phyloP scores from a whole-genome alignment of 1,140 invertebrate species.

The Ephestia elutella region DNA sequence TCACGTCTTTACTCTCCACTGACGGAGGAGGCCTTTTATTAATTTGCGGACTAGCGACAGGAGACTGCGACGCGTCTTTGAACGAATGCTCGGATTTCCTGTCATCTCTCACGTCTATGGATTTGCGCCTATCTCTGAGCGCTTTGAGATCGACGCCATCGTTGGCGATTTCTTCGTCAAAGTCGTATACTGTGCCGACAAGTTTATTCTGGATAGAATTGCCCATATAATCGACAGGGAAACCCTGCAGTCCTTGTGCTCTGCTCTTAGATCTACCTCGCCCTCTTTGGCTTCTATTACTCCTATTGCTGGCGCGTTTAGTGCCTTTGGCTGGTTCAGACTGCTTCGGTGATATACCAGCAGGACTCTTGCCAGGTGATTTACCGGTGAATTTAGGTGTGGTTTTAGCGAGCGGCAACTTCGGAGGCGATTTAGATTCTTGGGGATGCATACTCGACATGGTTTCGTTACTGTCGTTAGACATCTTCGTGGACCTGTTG shows the following conservation, averaged over 20 bases:
- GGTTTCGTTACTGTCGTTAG: conserved; percentile 52
- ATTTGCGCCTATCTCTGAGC: conserved; percentile 86
- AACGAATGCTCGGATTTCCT: conserved; percentile 75
- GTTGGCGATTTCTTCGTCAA: conserved; percentile 87
- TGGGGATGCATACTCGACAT: conserved; percentile 69
- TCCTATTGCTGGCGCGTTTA: conserved; percentile 73
- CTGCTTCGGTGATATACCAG: conserved; percentile 83
- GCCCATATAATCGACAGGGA: conserved; percentile 53
- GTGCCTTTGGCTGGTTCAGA: conserved; percentile 54
- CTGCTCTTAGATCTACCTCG: conserved; percentile 83
- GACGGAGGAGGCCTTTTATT: conserved; percentile 40
- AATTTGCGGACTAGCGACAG: conserved; percentile 70
- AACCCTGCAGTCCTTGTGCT: conserved; percentile 64
- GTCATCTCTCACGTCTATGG: conserved; percentile 80
- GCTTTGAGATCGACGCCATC: conserved; percentile 86
- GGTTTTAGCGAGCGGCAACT: conserved; percentile 74
- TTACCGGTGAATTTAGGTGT: conserved; percentile 79
- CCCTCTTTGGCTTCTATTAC: conserved; percentile 74
- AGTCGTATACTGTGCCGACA: conserved; percentile 90
- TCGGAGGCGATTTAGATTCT: conserved; percentile 72
- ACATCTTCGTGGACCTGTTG: conserved; percentile 45
- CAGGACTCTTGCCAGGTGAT: conserved; percentile 82
- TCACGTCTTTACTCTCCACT: conserved; percentile 44
- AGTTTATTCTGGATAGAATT: conserved; percentile 83
- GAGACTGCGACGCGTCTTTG: conserved; percentile 76